Percentiles rank a stretch among this genome's conserved stretches.
Evolutionary conservation across 2,888 invertebrate genomes (phyloP).

Genomic region (Orgyia antiqua): DNA sequence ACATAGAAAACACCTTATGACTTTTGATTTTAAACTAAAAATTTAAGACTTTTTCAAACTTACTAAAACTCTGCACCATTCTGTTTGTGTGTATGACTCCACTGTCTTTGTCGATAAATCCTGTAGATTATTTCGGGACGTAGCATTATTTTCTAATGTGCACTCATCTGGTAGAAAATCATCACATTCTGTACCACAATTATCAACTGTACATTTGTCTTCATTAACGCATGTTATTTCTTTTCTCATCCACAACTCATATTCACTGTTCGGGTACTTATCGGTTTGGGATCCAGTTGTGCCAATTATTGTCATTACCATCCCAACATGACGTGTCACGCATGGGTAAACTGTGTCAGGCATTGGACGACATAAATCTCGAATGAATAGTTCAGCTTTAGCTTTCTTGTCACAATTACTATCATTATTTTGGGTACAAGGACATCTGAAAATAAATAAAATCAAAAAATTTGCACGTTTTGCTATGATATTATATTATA

Average conservation of each 20-base stretch:
- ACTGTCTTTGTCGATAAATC: background rate
- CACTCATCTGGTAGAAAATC: too few relatives aligned
- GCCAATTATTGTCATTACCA: conserved; percentile 4
- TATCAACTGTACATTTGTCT: background rate
- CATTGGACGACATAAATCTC: conserved; percentile 7
- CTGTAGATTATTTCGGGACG: background rate
- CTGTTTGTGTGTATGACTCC: conserved; percentile 44
- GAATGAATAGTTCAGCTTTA: conserved; percentile 1
- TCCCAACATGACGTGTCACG: conserved; percentile 4
- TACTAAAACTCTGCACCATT: conserved; percentile 51
- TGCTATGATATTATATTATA: too few relatives aligned
- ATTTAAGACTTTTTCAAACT: too few relatives aligned
- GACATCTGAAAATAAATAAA: conserved; percentile 5
- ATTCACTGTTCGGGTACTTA: background rate
- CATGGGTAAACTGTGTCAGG: conserved; percentile 1
- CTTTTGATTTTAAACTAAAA: too few relatives aligned
- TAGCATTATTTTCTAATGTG: conserved; percentile 2
- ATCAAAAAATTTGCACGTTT: too few relatives aligned
- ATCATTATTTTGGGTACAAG: conserved; percentile 1
- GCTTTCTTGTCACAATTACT: background rate
- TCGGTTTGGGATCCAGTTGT: background rate
- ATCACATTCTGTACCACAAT: background rate
- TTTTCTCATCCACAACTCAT: conserved; percentile 1
- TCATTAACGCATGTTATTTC: conserved; percentile 7
- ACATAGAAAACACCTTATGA: too few relatives aligned